Evolutionary conservation across 2,797 vertebrate genomes (phyloP), one percentile per base, ranked within the genome.

Genomic region (Ispidina lecontei): DNA sequence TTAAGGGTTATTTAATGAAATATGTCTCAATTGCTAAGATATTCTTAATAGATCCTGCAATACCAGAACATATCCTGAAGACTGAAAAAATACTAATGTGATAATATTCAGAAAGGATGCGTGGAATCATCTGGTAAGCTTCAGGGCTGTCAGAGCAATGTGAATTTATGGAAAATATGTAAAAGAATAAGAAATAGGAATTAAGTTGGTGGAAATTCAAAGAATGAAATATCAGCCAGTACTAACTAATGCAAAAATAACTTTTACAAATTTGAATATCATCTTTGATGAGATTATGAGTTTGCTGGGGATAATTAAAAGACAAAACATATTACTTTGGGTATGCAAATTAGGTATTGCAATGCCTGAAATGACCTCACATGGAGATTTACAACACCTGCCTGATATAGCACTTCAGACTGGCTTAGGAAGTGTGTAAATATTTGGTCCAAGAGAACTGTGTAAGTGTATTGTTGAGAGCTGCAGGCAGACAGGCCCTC

Each of bases 161-260:
- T 28, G 26, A 70, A 94, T 16, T 54, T 87, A 72, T 44, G 39
- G 60, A 79, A 91, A 91, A 87, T 56, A 67, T 10, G 14, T 72
- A 29, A 56, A 88, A 84, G 84, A 75, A 88, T 84, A 86, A 75
- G 2, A 63, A 81, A 86, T 15, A 59, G 18, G 43, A 84, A 84
- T 89, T 82, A 89, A 60, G 49, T 22, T 31, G 37, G 68, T 79
- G 21, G 37, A 84, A 89, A 93, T 84, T 56, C 37, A 82, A 89
- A 82, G 49, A 79, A 88, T 67, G 26, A 78, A 92, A 67, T 88
- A 86, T 43, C 71, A 93, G 4, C 25, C 68, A 82, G 56, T 9
- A 33, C 3, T 84, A 94, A 90, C 73, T 87, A 72, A 87, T 81
- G 47, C 39, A 67, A 93, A 91, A 84, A 84, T 17, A 76, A 37